Conservation (phyloP, 2,888 invertebrate genomes). For the Leptarthrus brevirostris region DNA sequence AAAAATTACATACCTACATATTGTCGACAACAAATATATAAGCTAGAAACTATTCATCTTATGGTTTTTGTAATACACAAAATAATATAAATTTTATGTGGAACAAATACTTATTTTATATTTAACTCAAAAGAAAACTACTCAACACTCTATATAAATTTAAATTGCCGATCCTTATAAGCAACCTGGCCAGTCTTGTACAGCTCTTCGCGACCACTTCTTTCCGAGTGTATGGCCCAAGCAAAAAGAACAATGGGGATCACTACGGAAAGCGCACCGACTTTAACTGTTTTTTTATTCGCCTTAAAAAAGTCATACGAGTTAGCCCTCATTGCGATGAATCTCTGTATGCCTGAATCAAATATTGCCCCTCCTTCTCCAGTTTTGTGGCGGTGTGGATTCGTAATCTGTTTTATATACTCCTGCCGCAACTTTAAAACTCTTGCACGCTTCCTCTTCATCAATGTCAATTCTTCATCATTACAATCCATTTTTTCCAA, state of each 20-base stretch:
- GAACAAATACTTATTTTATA: too few relatives aligned
- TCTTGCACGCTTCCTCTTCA: constrained; percentile 58
- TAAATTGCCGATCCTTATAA: constrained; percentile 79
- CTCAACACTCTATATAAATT: constrained; percentile 77
- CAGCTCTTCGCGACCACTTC: constrained; percentile 70
- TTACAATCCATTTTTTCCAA: too few relatives aligned
- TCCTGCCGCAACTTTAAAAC: constrained; percentile 70
- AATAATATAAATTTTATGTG: too few relatives aligned
- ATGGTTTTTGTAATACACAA: too few relatives aligned
- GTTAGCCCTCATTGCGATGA: constrained; percentile 76
- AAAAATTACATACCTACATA: too few relatives aligned
- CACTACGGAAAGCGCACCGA: constrained; percentile 69
- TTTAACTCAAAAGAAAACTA: too few relatives aligned
- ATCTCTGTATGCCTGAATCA: constrained; percentile 81
- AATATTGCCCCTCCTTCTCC: constrained; percentile 82
- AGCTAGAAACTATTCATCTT: too few relatives aligned
- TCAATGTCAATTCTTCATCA: not conserved
- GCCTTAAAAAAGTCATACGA: constrained; percentile 77
- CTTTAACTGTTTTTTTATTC: constrained; percentile 70
- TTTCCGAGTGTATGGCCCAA: constrained; percentile 69
- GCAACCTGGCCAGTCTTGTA: constrained; percentile 79
- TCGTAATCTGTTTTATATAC: constrained; percentile 76
- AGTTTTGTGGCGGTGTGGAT: constrained; percentile 78
- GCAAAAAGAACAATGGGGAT: constrained; percentile 71
- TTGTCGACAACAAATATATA: too few relatives aligned